Conservation (phyloP, 2,797 vertebrate genomes). For the Gallinago nigripennis region DNA sequence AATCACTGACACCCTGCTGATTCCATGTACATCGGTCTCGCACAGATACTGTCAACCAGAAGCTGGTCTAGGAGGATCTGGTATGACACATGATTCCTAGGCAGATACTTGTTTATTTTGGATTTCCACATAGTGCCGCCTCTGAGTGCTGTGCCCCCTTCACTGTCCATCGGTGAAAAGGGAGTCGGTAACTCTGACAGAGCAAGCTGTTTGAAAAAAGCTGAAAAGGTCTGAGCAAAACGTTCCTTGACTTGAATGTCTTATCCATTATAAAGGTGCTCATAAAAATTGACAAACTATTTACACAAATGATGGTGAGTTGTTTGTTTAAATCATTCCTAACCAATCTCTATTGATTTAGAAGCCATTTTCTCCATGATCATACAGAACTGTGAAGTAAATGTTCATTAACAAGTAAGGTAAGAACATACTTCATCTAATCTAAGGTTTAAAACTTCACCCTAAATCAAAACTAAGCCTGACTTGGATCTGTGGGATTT, state of each 20-base stretch:
- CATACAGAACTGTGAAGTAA: not conserved
- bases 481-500: not conserved
- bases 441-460: not conserved
- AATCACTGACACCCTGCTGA: not conserved
- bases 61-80: not conserved
- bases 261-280: not conserved
- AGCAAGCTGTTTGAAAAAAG: not conserved
- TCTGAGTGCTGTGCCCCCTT: not conserved
- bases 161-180: not conserved
- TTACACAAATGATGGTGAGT: not conserved
- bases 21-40: accelerated
- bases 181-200: not conserved
- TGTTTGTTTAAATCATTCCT: not conserved
- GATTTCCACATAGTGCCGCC: not conserved
- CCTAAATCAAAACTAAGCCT: not conserved
- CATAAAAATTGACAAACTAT: not conserved
- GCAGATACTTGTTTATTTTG: not conserved
- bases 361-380: not conserved
- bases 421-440: not conserved
- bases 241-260: not conserved
- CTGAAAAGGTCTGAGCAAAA: not conserved
- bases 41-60: not conserved
- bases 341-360: not conserved
- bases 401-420: not conserved
- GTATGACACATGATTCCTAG: not conserved